Evolutionary conservation across 2,113 vertebrate genomes (phyloP).

Genomic region (Eonycteris spelaea): DNA sequence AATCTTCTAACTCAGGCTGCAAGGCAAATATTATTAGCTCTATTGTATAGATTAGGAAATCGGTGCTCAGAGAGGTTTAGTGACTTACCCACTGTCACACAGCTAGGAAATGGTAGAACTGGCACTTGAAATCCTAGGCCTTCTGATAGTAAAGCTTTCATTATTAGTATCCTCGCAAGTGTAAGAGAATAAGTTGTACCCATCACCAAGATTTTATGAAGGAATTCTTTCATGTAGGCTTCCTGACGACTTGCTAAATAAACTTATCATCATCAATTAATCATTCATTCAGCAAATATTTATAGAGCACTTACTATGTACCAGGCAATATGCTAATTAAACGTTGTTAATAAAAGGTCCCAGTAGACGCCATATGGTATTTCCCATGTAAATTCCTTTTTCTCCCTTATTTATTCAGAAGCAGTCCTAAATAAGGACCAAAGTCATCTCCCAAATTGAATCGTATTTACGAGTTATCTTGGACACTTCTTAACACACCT

Average conservation of each 20-base stretch:
- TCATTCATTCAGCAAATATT: conserved; percentile 51
- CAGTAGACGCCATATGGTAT: conserved; percentile 56
- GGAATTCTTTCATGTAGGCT: neutral
- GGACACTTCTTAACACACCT: conserved; percentile 10
- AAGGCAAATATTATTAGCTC: neutral
- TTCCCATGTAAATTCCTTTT: conserved; percentile 38
- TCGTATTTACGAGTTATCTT: conserved; percentile 20
- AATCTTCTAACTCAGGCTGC: conserved; percentile 14
- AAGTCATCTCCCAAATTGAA: conserved; percentile 19
- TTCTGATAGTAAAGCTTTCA: neutral
- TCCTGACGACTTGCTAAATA: conserved; percentile 47
- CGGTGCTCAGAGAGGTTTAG: neutral
- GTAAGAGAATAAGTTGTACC: conserved; percentile 5
- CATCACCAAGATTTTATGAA: conserved; percentile 46
- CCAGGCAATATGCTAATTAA: conserved; percentile 55
- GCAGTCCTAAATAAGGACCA: conserved; percentile 26
- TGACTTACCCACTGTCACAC: neutral
- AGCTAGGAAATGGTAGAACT: neutral
- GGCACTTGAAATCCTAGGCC: neutral
- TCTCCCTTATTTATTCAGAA: conserved; percentile 26
- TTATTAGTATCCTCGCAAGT: neutral
- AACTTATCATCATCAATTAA: conserved; percentile 48
- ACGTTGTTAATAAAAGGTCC: conserved; percentile 55
- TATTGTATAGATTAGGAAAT: neutral
- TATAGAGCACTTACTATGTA: conserved; percentile 55